Percentiles rank a stretch among this genome's conserved stretches.
These are phyloP conservation scores for Equus quagga DNA, from an alignment of 2,113 vertebrate genomes.

Conservation along the genomic window DNA sequence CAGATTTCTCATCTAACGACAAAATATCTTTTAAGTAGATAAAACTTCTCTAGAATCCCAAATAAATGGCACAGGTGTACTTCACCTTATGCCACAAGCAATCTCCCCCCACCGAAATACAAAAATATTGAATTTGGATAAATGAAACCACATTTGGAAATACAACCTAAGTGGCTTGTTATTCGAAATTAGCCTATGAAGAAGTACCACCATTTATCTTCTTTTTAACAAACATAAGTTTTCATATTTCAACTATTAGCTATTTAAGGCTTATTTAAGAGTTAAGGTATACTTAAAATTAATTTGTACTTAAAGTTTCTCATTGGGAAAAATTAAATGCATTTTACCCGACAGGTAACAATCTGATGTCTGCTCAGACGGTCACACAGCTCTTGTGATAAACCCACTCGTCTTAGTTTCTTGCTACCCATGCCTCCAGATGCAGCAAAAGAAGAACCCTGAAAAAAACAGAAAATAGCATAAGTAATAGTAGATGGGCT, in stretches of 20 bases:
- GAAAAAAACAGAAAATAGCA: constrained; percentile 38
- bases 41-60: constrained; percentile 30
- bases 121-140: constrained; percentile 7
- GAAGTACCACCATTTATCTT: background rate
- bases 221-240: background rate
- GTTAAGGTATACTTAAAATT: constrained; percentile 49
- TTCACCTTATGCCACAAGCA: background rate
- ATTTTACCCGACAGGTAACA: constrained; percentile 89
- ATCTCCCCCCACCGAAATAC: background rate
- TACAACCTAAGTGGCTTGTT: background rate
- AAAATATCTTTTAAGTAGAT: background rate
- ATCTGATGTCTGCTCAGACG: constrained; percentile 88
- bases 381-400: constrained; percentile 89
- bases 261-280: background rate
- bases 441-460: constrained; percentile 22
- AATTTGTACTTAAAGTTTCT: constrained; percentile 49
- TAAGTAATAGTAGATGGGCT: background rate
- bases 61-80: constrained; percentile 36
- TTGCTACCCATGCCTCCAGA: constrained; percentile 86
- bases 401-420: constrained; percentile 88
- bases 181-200: background rate
- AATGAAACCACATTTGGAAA: constrained; percentile 50
- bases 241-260: background rate
- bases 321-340: constrained; percentile 35
- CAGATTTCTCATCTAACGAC: constrained; percentile 36